Evolutionary conservation across 2,888 invertebrate species (phyloP).

Genomic region (Acleris holmiana): DNA sequence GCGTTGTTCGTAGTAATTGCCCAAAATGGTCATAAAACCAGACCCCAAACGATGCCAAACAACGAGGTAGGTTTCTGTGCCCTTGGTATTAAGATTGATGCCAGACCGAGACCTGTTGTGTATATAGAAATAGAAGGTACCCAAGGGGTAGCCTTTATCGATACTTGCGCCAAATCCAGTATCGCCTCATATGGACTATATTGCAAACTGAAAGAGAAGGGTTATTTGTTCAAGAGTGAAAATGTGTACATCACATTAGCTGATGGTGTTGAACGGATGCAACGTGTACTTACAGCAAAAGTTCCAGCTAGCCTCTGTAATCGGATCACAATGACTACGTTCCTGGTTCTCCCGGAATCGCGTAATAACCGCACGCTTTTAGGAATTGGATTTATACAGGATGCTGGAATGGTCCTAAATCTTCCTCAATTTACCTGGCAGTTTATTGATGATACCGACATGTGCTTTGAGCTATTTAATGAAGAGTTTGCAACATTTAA

Average conservation of each 20-base stretch:
- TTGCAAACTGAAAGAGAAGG: too few relatives aligned
- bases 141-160: conserved; percentile 4
- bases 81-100: not conserved
- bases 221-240: too few relatives aligned
- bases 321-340: not conserved
- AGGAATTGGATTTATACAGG: conserved; percentile 1
- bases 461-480: too few relatives aligned
- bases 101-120: not conserved
- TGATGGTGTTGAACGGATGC: too few relatives aligned
- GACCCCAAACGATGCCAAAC: too few relatives aligned
- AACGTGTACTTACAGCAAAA: too few relatives aligned
- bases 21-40: not conserved
- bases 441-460: too few relatives aligned
- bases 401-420: not conserved
- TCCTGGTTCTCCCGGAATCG: conserved; percentile 7
- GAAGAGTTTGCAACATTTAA: too few relatives aligned
- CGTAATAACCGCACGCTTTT: conserved; percentile 2
- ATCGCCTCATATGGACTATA: not conserved
- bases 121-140: not conserved
- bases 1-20: not conserved
- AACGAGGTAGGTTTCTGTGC: too few relatives aligned
- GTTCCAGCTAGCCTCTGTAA: too few relatives aligned
- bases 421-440: conserved; percentile 1
- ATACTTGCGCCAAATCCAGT: conserved; percentile 9
- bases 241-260: too few relatives aligned